Evolutionary conservation across 1,140 invertebrate species (phyloP).

Genomic region (Psix sp.): DNA sequence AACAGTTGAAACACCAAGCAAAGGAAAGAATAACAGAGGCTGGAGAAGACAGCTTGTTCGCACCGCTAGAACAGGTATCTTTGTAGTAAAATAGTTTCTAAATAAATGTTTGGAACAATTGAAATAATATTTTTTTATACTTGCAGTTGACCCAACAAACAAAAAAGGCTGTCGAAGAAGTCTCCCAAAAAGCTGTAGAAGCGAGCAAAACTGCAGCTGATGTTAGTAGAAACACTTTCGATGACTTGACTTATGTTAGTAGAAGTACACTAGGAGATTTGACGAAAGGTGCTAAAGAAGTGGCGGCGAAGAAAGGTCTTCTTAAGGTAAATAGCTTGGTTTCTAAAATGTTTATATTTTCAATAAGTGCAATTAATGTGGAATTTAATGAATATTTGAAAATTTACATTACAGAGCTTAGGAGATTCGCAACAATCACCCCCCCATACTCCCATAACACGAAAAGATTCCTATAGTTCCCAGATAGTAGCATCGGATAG

Average conservation of each 20-base stretch:
- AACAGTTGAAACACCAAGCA: slow-evolving; percentile 81
- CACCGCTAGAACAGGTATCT: slow-evolving; percentile 85
- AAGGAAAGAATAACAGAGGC: slow-evolving; percentile 83
- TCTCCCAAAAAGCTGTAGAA: slow-evolving; percentile 88
- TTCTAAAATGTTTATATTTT: slow-evolving; percentile 1
- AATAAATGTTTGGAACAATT: background rate
- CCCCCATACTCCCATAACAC: slow-evolving; percentile 63
- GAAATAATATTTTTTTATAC: background rate
- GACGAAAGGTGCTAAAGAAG: slow-evolving; percentile 94
- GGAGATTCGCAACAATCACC: slow-evolving; percentile 74
- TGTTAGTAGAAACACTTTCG: slow-evolving; percentile 91
- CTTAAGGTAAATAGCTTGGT: slow-evolving; percentile 80
- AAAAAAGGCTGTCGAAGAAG: slow-evolving; percentile 91
- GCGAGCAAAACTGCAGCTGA: slow-evolving; percentile 91
- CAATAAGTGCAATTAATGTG: no score
- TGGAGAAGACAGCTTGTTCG: slow-evolving; percentile 83
- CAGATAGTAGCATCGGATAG: slow-evolving; percentile 71
- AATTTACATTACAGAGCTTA: slow-evolving; percentile 61
- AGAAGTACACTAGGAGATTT: slow-evolving; percentile 91
- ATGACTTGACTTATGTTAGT: slow-evolving; percentile 91
- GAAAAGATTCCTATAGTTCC: slow-evolving; percentile 72
- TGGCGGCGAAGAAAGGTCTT: slow-evolving; percentile 89
- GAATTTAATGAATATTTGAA: slow-evolving; percentile 4
- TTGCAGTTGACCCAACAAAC: slow-evolving; percentile 88
- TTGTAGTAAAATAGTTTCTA: background rate